A percentile compares a stretch with the other conserved stretches of the same genome.
These are phyloP conservation scores for Pangasius krempfi DNA, from an alignment of 2,797 vertebrate genomes.

Conservation along the genomic window DNA sequence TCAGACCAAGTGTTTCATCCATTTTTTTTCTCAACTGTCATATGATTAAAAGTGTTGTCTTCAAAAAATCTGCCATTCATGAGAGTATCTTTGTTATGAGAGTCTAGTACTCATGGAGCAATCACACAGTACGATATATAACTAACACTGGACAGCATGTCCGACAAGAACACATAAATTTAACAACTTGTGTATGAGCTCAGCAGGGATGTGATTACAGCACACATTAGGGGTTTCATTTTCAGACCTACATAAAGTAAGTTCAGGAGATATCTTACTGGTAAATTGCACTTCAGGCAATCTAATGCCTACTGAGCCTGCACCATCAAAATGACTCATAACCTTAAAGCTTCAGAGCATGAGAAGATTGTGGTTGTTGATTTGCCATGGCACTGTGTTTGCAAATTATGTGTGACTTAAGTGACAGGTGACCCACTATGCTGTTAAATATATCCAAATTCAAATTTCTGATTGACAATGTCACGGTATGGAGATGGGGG, in stretches of 20 bases:
- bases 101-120: not conserved
- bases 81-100: not conserved
- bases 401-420: conserved; percentile 42
- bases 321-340: conserved; percentile 30
- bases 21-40: not conserved
- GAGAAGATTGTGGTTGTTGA: conserved; percentile 8
- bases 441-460: conserved; percentile 52
- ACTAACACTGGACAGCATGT: conserved; percentile 27
- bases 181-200: conserved; percentile 3
- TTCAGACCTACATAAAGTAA: conserved; percentile 15
- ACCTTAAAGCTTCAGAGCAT: conserved; percentile 20
- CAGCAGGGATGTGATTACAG: conserved; percentile 22
- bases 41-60: not conserved
- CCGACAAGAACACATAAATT: not conserved
- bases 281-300: conserved; percentile 13
- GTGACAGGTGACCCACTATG: conserved; percentile 26
- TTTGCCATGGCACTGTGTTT: conserved; percentile 24
- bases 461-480: conserved; percentile 27
- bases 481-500: too few species aligned
- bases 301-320: conserved; percentile 25
- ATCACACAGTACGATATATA: conserved; percentile 1
- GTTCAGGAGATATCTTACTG: conserved; percentile 19
- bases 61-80: not conserved
- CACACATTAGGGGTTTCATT: conserved; percentile 21
- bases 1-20: not conserved